Conservation (phyloP, 2,797 vertebrate species). For the Bradypodion ventrale region DNA sequence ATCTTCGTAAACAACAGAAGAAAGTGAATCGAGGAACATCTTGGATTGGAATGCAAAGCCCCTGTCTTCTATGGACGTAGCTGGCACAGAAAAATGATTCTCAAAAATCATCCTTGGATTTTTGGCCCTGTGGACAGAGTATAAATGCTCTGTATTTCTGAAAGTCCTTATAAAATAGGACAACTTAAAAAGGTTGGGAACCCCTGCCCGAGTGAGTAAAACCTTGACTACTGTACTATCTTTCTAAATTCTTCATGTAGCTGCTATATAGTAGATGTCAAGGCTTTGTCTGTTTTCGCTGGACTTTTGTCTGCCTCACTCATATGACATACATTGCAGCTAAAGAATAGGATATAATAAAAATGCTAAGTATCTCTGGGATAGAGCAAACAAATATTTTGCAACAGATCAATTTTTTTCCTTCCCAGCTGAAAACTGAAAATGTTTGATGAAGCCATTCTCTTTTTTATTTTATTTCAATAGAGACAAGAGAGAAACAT, state of each 20-base stretch:
- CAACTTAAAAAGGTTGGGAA: too few relatives aligned
- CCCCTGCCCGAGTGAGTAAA: neutral
- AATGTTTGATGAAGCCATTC: constrained; percentile 18
- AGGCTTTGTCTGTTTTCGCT: neutral
- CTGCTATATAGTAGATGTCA: constrained; percentile 23
- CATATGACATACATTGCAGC: constrained; percentile 26
- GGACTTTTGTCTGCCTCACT: constrained; percentile 17
- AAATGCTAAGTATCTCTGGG: constrained; percentile 32
- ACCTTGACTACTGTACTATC: neutral
- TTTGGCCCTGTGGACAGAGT: too few relatives aligned
- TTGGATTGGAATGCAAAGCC: too few relatives aligned
- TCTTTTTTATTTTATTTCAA: constrained; percentile 43
- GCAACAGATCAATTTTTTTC: constrained; percentile 16
- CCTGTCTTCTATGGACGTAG: too few relatives aligned
- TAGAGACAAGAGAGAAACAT: constrained; percentile 53
- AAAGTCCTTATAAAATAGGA: too few relatives aligned
- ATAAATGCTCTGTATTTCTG: too few relatives aligned
- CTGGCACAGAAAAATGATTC: too few relatives aligned
- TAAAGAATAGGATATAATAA: constrained; percentile 21
- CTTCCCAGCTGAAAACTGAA: neutral
- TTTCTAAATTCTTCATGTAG: constrained; percentile 40
- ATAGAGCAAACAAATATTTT: constrained; percentile 16
- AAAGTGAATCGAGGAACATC: too few relatives aligned
- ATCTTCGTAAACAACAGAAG: too few relatives aligned
- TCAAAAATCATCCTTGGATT: too few relatives aligned